Conservation (phyloP, 2,888 invertebrate species). For the Antitype chi region DNA sequence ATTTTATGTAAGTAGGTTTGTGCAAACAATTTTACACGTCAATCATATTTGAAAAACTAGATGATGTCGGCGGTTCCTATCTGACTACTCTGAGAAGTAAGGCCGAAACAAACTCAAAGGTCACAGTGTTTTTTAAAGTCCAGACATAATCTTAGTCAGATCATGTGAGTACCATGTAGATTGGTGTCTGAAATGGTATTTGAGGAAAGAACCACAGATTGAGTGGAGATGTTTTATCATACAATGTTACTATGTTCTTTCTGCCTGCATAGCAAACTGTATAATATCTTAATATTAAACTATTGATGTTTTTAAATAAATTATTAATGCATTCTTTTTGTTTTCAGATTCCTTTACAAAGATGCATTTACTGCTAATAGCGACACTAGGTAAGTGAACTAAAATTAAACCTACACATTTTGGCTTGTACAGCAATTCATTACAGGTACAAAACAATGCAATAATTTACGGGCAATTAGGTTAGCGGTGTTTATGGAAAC, state of each 20-base stretch:
- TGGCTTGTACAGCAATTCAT: constrained; percentile 2
- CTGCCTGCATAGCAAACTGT: background rate
- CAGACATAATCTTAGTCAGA: too few species aligned
- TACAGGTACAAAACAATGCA: constrained; percentile 25
- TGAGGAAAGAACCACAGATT: too few species aligned
- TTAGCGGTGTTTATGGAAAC: constrained; percentile 38
- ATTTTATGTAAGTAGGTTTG: too few species aligned
- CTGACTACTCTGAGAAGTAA: too few species aligned
- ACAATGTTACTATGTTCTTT: background rate
- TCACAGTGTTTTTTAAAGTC: too few species aligned
- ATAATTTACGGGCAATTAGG: constrained; percentile 49
- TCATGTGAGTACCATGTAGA: too few species aligned
- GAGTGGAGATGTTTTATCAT: too few species aligned
- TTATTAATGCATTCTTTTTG: constrained; percentile 4
- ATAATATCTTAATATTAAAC: background rate
- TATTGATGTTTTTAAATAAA: background rate
- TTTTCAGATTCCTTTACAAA: constrained; percentile 68
- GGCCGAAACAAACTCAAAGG: too few species aligned
- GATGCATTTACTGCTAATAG: constrained; percentile 62
- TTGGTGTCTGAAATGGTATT: too few species aligned
- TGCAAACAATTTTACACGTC: too few species aligned
- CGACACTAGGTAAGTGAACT: constrained; percentile 68
- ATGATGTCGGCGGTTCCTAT: too few species aligned
- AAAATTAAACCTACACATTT: background rate
- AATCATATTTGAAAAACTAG: too few species aligned